phyloP scores from a whole-genome alignment of 2,888 invertebrate genomes.

The Lissocephala sabroskyi region DNA sequence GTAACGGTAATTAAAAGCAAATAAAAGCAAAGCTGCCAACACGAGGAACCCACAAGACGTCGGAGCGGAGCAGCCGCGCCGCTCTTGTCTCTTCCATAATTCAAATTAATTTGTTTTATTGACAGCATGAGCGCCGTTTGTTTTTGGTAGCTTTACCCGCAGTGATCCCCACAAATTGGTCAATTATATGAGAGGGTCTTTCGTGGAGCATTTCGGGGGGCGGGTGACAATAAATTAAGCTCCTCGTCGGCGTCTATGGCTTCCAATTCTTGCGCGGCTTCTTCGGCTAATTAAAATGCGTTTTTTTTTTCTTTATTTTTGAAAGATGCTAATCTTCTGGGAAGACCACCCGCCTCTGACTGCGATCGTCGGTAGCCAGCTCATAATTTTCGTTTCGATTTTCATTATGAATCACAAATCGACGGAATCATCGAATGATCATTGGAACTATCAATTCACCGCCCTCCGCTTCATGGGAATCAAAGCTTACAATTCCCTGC shows the following conservation, averaged over 20 bases:
- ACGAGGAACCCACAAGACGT: slow-evolving; percentile 28
- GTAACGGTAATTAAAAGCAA: slow-evolving; percentile 67
- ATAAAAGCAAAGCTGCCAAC: slow-evolving; percentile 60
- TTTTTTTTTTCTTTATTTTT: slow-evolving; percentile 47
- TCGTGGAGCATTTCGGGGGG: slow-evolving; percentile 59
- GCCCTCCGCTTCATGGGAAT: slow-evolving; percentile 68
- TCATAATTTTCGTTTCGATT: slow-evolving; percentile 50
- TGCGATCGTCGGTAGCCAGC: slow-evolving; percentile 17
- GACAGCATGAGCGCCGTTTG: slow-evolving; percentile 57
- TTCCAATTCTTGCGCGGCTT: slow-evolving; percentile 16
- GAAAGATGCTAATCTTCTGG: slow-evolving; percentile 67
- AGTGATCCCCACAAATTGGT: slow-evolving; percentile 50
- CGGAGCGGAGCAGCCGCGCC: slow-evolving; percentile 44
- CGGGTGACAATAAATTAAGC: slow-evolving; percentile 70
- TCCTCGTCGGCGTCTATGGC: slow-evolving; percentile 39
- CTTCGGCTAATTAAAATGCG: slow-evolving; percentile 66
- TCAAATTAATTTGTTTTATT: slow-evolving; percentile 67
- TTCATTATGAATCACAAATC: slow-evolving; percentile 59
- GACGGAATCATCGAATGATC: no score
- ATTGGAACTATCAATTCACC: no score
- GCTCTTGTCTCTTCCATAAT: no score
- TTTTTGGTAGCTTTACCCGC: no score
- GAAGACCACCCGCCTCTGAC: slow-evolving; percentile 26
- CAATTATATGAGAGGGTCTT: slow-evolving; percentile 47
- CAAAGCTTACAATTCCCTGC: slow-evolving; percentile 65